Conservation (phyloP, 2,888 invertebrate species). For the Unio delphinus region DNA sequence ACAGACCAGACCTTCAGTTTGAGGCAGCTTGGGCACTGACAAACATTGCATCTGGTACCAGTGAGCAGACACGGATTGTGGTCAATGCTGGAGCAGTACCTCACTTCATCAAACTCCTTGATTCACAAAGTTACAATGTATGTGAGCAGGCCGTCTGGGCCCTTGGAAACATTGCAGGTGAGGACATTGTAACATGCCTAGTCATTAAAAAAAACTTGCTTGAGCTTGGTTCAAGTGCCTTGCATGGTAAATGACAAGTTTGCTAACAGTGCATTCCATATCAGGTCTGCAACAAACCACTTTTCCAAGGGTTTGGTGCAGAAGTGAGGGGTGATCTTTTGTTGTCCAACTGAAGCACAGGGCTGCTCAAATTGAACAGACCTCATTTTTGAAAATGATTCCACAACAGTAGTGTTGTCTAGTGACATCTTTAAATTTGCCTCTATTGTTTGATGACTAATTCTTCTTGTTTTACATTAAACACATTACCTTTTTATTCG, state of each 20-base stretch:
- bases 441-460: not conserved
- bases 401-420: not conserved
- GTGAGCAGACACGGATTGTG: constrained; percentile 90
- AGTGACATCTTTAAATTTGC: not conserved
- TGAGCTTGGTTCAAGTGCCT: too few species aligned
- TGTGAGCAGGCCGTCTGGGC: constrained; percentile 91
- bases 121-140: constrained; percentile 77
- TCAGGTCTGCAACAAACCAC: too few species aligned
- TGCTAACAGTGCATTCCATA: too few species aligned
- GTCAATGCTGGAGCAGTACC: constrained; percentile 90
- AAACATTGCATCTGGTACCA: constrained; percentile 95
- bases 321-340: too few species aligned
- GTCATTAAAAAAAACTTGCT: too few species aligned
- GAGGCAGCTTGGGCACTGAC: constrained; percentile 98
- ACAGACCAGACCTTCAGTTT: constrained; percentile 78
- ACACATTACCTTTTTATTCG: constrained; percentile 4
- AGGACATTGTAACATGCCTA: not conserved
- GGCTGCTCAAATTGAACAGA: too few species aligned
- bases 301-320: too few species aligned
- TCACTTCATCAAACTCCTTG: constrained; percentile 82
- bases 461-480: not conserved
- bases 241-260: too few species aligned
- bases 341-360: too few species aligned
- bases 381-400: too few species aligned
- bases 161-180: constrained; percentile 95